phyloP scores from a whole-genome alignment of 2,113 vertebrate species.

The Callipepla californica region DNA sequence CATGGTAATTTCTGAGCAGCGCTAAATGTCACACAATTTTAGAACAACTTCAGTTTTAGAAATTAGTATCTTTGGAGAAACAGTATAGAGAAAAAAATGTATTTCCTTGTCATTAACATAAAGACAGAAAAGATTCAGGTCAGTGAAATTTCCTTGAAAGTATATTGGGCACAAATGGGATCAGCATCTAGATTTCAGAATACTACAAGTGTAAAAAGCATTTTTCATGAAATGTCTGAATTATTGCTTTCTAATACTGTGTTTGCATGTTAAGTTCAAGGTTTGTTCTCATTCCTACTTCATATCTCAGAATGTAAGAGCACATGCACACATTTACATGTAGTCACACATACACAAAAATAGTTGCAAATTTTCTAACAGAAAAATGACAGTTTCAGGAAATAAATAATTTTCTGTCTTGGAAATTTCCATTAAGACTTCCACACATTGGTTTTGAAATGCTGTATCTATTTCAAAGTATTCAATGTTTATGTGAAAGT shows the following conservation, averaged over 20 bases:
- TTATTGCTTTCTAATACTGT: background rate
- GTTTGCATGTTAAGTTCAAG: background rate
- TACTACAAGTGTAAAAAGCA: background rate
- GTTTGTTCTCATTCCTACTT: background rate
- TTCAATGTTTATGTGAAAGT: background rate
- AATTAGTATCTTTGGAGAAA: slow-evolving; percentile 1
- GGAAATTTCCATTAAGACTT: background rate
- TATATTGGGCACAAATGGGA: background rate
- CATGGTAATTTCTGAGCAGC: background rate
- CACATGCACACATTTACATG: background rate
- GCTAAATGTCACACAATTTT: background rate
- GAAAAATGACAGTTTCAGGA: background rate
- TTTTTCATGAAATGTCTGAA: background rate
- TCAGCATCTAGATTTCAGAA: background rate
- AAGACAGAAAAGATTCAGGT: background rate
- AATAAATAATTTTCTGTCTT: background rate
- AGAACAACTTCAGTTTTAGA: background rate
- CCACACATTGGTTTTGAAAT: background rate
- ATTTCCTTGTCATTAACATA: background rate
- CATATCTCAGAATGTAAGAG: background rate
- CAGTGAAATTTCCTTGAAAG: background rate
- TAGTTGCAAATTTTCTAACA: background rate
- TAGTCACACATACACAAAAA: background rate
- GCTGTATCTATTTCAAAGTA: background rate
- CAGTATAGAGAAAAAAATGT: background rate